phyloP scores from a whole-genome alignment of 53 echinoderm and acorn worm species.

The Henricia sp. region DNA sequence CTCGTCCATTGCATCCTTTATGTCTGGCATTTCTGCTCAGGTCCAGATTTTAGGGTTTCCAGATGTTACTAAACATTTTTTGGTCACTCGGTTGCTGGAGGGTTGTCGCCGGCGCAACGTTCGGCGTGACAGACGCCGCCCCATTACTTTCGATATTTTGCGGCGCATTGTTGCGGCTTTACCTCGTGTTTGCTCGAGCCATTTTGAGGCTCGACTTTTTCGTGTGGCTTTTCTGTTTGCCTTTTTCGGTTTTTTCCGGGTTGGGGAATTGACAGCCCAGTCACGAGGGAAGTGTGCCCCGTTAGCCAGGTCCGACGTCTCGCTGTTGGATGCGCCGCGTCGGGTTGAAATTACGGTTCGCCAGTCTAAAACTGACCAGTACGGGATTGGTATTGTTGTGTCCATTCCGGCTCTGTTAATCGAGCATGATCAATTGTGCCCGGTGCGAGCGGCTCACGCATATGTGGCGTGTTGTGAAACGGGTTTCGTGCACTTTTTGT shows the following conservation, averaged over 20 bases:
- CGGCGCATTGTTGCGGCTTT: conserved; percentile 7
- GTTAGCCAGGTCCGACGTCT: not conserved
- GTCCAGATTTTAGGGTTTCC: not conserved
- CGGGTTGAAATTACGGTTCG: not conserved
- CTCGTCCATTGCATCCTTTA: not conserved
- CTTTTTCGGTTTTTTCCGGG: conserved; percentile 36
- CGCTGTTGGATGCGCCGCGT: not conserved
- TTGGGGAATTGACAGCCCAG: conserved; percentile 21
- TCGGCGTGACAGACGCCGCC: conserved; percentile 9
- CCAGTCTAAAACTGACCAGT: not conserved
- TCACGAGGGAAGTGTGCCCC: not conserved
- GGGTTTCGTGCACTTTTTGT: not conserved
- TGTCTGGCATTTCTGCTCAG: not conserved
- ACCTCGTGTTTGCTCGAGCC: not conserved
- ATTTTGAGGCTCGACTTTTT: conserved; percentile 19
- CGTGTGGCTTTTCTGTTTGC: conserved; percentile 27
- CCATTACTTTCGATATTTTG: conserved; percentile 32
- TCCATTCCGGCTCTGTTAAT: not conserved
- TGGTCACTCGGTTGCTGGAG: too few relatives aligned
- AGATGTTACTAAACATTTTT: not conserved
- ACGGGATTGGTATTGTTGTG: not conserved
- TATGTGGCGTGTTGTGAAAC: too few relatives aligned
- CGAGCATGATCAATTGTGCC: not conserved
- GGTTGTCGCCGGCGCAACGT: conserved; percentile 4
- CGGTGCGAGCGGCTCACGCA: not conserved